These are phyloP conservation scores for Bufo gargarizans DNA, from an alignment of 2,113 vertebrate genomes.

Conservation along the genomic window DNA sequence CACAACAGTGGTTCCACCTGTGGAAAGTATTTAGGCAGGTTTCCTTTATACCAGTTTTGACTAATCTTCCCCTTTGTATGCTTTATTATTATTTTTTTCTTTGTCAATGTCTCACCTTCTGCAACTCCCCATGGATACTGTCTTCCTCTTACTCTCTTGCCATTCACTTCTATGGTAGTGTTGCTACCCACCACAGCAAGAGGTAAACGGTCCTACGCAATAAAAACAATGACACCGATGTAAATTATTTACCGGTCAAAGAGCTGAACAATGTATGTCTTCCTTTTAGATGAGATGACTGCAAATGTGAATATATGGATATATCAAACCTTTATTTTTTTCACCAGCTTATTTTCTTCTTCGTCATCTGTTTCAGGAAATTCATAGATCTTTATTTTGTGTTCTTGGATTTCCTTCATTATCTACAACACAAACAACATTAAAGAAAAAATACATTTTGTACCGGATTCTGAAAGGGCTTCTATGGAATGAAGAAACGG, in stretches of 20 bases:
- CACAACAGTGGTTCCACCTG: too few species aligned
- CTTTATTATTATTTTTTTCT: background rate
- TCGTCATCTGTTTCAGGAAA: constrained; percentile 98
- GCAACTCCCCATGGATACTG: constrained; percentile 99
- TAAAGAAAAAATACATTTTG: background rate
- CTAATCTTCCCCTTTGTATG: too few species aligned
- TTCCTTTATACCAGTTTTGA: too few species aligned
- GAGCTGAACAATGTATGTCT: too few species aligned
- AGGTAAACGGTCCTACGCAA: constrained; percentile 91
- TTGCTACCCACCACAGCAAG: constrained; percentile 98
- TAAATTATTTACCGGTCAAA: background rate
- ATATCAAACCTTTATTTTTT: constrained; percentile 89
- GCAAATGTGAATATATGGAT: background rate
- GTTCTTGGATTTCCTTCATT: constrained; percentile 98
- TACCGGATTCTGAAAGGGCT: background rate
- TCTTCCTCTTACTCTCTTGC: constrained; percentile 92
- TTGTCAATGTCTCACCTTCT: constrained; percentile 82
- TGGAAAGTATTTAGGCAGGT: too few species aligned
- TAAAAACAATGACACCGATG: constrained; percentile 45
- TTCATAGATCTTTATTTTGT: constrained; percentile 99
- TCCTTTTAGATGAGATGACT: background rate
- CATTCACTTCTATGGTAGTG: constrained; percentile 96
- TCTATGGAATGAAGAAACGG: background rate
- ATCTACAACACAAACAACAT: constrained; percentile 75
- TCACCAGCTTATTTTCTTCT: constrained; percentile 96